phyloP scores from a whole-genome alignment of 37 sponge, comb jelly and placozoan genomes.

The Chondrilla cf. caribensis region DNA sequence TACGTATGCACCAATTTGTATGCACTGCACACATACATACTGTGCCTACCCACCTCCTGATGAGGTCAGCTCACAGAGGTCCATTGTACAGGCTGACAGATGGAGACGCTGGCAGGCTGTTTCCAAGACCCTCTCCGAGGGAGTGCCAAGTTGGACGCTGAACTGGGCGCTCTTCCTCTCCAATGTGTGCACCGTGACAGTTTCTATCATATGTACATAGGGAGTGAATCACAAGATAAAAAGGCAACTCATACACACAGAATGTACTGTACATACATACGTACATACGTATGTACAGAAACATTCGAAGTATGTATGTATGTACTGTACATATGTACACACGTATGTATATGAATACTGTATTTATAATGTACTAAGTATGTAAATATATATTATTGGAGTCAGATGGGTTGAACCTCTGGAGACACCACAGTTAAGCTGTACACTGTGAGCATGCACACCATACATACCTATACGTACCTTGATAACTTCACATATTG shows the following conservation, averaged over 20 bases:
- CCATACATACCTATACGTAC: no score
- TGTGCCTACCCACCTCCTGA: constrained; percentile 26
- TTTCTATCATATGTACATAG: not conserved
- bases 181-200: not conserved
- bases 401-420: no score
- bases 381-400: not conserved
- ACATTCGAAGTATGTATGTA: not conserved
- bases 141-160: constrained; percentile 16
- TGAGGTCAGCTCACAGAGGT: constrained; percentile 55
- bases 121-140: constrained; percentile 19
- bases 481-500: no score
- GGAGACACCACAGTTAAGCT: no score
- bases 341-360: not conserved
- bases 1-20: not conserved
- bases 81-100: not conserved
- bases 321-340: not conserved
- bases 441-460: no score
- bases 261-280: not conserved
- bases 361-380: not conserved
- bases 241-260: no score
- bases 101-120: constrained; percentile 47
- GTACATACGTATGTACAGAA: not conserved
- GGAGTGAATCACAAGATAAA: not conserved
- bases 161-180: not conserved
- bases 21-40: not conserved